A percentile compares a stretch with the other conserved stretches of the same genome.
phyloP scores from a whole-genome alignment of 2,113 vertebrate species.

The Bubo blakistoni region DNA sequence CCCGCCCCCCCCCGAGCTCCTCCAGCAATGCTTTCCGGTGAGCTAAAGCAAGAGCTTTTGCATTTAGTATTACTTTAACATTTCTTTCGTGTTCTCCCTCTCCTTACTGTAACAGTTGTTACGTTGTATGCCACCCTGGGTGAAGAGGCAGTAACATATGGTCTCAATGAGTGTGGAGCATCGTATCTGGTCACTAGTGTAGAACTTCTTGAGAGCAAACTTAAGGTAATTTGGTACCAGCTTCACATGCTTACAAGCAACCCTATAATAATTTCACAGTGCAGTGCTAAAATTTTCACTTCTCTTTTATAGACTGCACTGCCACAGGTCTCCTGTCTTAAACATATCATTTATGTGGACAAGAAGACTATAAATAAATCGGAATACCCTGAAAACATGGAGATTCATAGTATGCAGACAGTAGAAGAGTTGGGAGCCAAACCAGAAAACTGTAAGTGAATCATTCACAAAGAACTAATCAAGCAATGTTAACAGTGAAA shows the following conservation, averaged over 20 bases:
- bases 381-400: slow-evolving; percentile 83
- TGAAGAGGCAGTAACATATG: slow-evolving; percentile 88
- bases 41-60: neutral
- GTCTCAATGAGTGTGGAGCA: slow-evolving; percentile 90
- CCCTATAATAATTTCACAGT: neutral
- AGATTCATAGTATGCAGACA: slow-evolving; percentile 86
- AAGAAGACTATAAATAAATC: slow-evolving; percentile 79
- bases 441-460: slow-evolving; percentile 88
- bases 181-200: slow-evolving; percentile 88
- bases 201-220: slow-evolving; percentile 89
- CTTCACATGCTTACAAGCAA: neutral
- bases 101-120: slow-evolving; percentile 78
- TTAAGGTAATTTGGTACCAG: slow-evolving; percentile 82
- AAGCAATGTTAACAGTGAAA: neutral
- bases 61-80: neutral
- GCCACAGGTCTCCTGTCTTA: slow-evolving; percentile 78
- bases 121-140: slow-evolving; percentile 95
- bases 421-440: slow-evolving; percentile 86
- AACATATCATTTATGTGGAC: slow-evolving; percentile 90
- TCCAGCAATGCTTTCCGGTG: neutral
- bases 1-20: rapidly evolving
- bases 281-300: neutral
- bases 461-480: neutral
- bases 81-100: neutral
- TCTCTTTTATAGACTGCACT: slow-evolving; percentile 77